These are phyloP conservation scores for Parazoanthus atlanticus DNA, from an alignment of 92 coral and sea anemone species.

Conservation along the genomic window DNA sequence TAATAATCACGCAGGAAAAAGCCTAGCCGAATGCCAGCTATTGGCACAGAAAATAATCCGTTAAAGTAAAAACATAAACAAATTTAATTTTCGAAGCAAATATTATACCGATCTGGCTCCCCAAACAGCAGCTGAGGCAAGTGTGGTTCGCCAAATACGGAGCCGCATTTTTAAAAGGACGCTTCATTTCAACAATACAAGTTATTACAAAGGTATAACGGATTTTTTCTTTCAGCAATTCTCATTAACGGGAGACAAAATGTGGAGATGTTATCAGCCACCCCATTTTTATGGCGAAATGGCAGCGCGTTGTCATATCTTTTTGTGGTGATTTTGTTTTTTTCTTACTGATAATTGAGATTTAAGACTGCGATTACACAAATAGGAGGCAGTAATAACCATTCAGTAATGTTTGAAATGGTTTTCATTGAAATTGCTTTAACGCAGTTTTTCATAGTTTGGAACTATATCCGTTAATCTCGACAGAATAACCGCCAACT, in stretches of 20 bases:
- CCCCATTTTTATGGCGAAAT: background rate
- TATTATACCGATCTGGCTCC: background rate
- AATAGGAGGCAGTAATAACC: background rate
- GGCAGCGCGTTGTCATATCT: background rate
- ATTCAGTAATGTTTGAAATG: background rate
- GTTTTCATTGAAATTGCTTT: background rate
- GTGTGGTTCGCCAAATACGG: background rate
- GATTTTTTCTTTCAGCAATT: background rate
- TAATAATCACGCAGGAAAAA: background rate
- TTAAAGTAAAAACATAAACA: conserved; percentile 6
- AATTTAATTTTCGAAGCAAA: conserved; percentile 23
- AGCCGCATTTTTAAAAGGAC: background rate
- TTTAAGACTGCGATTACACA: background rate
- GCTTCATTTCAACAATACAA: background rate
- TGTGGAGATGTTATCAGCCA: background rate
- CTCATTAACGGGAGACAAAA: conserved; percentile 13
- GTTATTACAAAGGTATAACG: background rate
- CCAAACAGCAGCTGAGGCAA: background rate
- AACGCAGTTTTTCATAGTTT: background rate
- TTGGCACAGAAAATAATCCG: conserved; percentile 23
- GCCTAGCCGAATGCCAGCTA: background rate
- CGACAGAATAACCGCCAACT: background rate
- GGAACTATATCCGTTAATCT: conserved; percentile 12
- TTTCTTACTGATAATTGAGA: background rate
- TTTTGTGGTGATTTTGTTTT: background rate